Evolutionary conservation across 2,888 invertebrate species (phyloP), one percentile per base, ranked within the genome.

Genomic region (Agrochola lota): DNA sequence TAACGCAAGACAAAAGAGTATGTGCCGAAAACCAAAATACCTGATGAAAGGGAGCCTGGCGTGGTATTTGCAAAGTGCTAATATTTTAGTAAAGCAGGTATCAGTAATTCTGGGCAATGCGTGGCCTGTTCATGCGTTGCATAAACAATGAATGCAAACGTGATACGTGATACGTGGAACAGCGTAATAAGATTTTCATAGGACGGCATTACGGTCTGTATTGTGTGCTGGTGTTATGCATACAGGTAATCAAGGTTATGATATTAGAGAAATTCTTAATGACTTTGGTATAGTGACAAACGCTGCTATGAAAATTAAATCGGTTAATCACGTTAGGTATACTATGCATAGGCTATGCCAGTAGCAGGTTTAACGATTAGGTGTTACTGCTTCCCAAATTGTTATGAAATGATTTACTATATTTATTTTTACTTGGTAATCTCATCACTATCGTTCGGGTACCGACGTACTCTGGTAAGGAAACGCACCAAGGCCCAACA

Each of bases 131-230:
- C 81, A 78, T 73, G 78, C 49, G 80, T 66, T 72, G 73, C 73
- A 73, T 78, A 80, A 57, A 66, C 71, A 80, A 78, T 78, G 71
- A 71, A 71, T 78, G 46, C 77, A 71, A 62, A 60, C 46, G 46
- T 46, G 46, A 46, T 43, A 77, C 77, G 77, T 66, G 64, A n/a
- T 17, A 52, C 59, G 49, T 49, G 74, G 7, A 7, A 11, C 9
- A 20, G 35, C 6, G 55, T 71, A 80, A 80, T 80, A 80, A 57
- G 55, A 49, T 49, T 71, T 71, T 71, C 71, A 80, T 80, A 49
- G 62, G 20, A 71, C 26, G 26, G 62, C 1, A 78, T 71, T 79
- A 71, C 20, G 2, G 15, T 20, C 17, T 11, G 20, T 71, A 46
- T 71, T 80, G 71, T 57, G 20, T 26, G n/a, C 17, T 0, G 15